These are phyloP conservation scores for Chiloscyllium plagiosum DNA, from an alignment of 2,113 vertebrate species.

Conservation along the genomic window DNA sequence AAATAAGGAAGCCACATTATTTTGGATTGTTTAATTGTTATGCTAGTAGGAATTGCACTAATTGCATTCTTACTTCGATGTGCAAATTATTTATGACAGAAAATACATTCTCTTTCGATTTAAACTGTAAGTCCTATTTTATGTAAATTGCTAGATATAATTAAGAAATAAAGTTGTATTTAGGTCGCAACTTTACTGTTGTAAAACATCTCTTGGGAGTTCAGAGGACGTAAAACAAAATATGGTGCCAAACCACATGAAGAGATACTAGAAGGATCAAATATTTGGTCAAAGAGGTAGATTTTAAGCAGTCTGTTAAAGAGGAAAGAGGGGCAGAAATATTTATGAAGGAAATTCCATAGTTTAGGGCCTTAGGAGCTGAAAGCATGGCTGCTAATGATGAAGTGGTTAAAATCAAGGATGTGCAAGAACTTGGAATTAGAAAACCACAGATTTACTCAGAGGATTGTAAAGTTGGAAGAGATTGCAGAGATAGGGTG, in stretches of 20 bases:
- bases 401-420: background rate
- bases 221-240: background rate
- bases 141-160: background rate
- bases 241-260: background rate
- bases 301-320: background rate
- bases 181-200: background rate
- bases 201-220: background rate
- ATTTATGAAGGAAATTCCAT: background rate
- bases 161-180: background rate
- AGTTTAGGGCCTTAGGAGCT: background rate
- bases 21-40: background rate
- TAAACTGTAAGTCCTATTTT: background rate
- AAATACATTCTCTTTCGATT: background rate
- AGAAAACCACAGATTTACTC: background rate
- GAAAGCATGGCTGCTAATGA: background rate
- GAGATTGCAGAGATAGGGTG: background rate
- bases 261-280: background rate
- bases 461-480: background rate
- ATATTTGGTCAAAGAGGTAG: background rate
- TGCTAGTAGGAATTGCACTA: background rate
- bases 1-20: background rate
- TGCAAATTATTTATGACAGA: conserved; percentile 20
- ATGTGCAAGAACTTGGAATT: background rate
- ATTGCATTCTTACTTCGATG: background rate
- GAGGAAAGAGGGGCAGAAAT: background rate